Base-by-base conservation (phyloP, 2,113 vertebrate genomes). In the Python bivittatus region DNA sequence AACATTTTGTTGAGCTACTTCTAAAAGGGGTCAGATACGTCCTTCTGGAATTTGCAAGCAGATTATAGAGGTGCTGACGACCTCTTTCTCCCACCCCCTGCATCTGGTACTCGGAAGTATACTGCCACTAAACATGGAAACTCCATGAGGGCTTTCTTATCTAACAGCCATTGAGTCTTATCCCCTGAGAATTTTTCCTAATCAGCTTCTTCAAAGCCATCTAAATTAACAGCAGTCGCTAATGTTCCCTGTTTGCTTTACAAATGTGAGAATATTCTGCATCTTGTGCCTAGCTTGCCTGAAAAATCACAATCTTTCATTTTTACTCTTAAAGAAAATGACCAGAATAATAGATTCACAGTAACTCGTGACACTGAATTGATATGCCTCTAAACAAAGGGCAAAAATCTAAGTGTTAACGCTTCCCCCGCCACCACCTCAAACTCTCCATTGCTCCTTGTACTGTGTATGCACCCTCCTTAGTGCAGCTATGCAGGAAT, bases 401-500 rank as follows among this genome's bases (percentile, higher is more conserved):
- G 56, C 33, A 88, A 33, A 94, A 93, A 72, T 79, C 79, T 33
- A 94, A 94, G 91, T 87, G 84, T 93, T 96, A 92, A 25, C 3
- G 1, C 88, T 12, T 29, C 27, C 13, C 12, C 86, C 23, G 27
- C 11, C 57, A 33, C 29, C 33, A 22, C 33, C 72, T 38, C 33
- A 79, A 79, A 79, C 20, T 29, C 58, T 20, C 23, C 11, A 3
- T 84, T 33, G 38, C 54, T 88, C 25, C 44, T 44, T 56, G 42
- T 54, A 95, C 91, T 96, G 94, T 96, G 95, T 95, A 95, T 97
- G 95, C 0, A 91, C 95, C 12, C 93, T 96, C 95, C 94, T 93
- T 95, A 95, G 96, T 97, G 96, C 97, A 96, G 97, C 97, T 97
- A 97, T 97, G 97, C 97, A 96, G 97, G 97, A 96, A 96, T 95